A percentile compares a stretch with the other conserved stretches of the same genome.
These are phyloP conservation scores for Panulirus ornatus DNA, from an alignment of 1,140 invertebrate genomes.

Conservation along the genomic window DNA sequence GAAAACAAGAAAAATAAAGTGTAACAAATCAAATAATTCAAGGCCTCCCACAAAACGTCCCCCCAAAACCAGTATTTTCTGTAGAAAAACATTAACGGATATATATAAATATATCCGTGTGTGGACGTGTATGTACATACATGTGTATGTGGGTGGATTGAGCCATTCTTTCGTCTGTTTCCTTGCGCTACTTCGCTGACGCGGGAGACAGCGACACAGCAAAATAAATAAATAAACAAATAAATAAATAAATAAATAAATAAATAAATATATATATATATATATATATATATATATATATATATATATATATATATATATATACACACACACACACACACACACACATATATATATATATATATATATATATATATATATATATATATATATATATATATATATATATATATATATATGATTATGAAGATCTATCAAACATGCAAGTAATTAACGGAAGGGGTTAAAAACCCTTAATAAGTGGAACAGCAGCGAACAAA, in stretches of 20 bases:
- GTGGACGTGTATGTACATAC: background rate
- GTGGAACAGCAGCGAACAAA: too few species aligned
- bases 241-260: background rate
- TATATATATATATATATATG: slow-evolving; percentile 1
- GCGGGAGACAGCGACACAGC: too few species aligned
- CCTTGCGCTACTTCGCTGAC: too few species aligned
- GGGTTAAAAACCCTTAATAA: too few species aligned
- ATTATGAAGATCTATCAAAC: too few species aligned
- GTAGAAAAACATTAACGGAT: background rate
- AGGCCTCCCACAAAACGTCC: too few species aligned
- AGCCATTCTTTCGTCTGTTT: too few species aligned
- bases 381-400: slow-evolving; percentile 30
- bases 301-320: slow-evolving; percentile 28
- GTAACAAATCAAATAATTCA: too few species aligned
- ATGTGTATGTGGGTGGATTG: background rate
- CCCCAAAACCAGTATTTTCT: too few species aligned
- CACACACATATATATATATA: slow-evolving; percentile 28
- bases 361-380: slow-evolving; percentile 23
- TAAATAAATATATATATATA: background rate
- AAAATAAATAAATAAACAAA: background rate
- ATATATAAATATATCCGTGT: slow-evolving; percentile 12
- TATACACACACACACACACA: slow-evolving; percentile 6
- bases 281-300: slow-evolving; percentile 33
- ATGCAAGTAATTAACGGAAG: too few species aligned
- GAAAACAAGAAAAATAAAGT: too few species aligned